Percentiles rank a stretch among this genome's conserved stretches.
phyloP scores from a whole-genome alignment of 2,797 vertebrate species.

The Eleutherodactylus coqui region DNA sequence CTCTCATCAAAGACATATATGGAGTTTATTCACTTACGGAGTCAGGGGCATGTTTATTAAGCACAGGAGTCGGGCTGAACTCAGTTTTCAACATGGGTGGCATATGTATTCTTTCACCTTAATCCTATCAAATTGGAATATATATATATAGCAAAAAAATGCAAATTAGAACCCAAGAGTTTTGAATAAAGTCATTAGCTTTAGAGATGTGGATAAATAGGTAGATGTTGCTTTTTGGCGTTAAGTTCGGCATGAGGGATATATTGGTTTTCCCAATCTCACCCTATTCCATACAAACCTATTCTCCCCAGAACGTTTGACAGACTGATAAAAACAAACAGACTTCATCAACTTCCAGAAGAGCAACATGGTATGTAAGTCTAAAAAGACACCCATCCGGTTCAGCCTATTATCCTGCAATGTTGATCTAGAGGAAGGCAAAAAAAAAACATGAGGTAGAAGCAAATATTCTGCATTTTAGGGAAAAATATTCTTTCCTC shows the following conservation, averaged over 20 bases:
- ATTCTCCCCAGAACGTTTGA: neutral
- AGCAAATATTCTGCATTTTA: no score
- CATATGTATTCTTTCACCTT: neutral
- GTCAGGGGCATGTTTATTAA: conserved; percentile 42
- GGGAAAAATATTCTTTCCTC: no score
- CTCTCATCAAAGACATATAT: conserved; percentile 59
- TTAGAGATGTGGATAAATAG: no score
- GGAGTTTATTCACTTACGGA: conserved; percentile 53
- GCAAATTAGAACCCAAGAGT: no score
- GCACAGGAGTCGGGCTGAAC: conserved; percentile 44
- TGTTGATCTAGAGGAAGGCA: no score
- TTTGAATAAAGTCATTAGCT: no score
- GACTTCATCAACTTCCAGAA: no score
- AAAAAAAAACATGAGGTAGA: no score
- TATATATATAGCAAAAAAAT: neutral
- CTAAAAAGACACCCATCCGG: no score
- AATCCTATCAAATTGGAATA: neutral
- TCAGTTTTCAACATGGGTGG: conserved; percentile 61
- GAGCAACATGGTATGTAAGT: no score
- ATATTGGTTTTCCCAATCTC: neutral
- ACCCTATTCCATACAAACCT: neutral
- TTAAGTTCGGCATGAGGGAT: neutral
- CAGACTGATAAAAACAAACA: neutral
- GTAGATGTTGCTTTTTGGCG: neutral
- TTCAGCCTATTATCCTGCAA: no score